Conservation (phyloP, 2,113 vertebrate species). For the Neogale vison region DNA sequence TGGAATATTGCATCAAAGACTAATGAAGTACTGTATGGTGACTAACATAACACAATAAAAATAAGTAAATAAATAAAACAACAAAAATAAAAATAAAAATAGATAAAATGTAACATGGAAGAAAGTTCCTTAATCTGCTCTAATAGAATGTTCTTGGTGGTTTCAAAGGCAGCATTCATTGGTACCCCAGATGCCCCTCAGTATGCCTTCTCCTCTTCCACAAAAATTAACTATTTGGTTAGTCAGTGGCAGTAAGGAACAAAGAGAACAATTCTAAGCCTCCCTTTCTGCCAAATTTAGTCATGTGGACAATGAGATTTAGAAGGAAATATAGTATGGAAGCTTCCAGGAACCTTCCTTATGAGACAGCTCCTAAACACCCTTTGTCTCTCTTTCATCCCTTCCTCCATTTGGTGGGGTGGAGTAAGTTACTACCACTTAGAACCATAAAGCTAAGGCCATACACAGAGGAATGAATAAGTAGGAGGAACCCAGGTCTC, state of each 20-base stretch:
- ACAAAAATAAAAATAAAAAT: too few species aligned
- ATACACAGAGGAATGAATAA: not conserved
- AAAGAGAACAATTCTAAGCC: not conserved
- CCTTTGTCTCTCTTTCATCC: not conserved
- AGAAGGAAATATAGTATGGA: not conserved
- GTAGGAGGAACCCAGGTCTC: not conserved
- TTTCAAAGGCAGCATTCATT: not conserved
- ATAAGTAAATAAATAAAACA: too few species aligned
- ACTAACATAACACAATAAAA: too few species aligned
- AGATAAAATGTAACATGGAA: not conserved
- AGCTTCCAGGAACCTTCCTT: not conserved
- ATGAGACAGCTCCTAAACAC: not conserved
- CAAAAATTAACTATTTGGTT: not conserved
- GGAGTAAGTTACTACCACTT: not conserved
- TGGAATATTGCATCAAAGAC: too few species aligned
- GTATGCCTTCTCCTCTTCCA: not conserved
- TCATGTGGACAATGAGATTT: not conserved
- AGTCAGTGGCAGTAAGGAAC: not conserved
- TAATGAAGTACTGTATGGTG: too few species aligned
- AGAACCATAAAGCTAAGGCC: not conserved
- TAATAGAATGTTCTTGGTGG: not conserved
- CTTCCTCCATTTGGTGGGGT: not conserved
- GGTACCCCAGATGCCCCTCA: not conserved
- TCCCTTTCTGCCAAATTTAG: not conserved
- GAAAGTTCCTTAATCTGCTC: not conserved